A percentile compares a stretch with the other conserved stretches of the same genome.
These are phyloP conservation scores for Staurois parvus DNA, from an alignment of 2,797 vertebrate species.

Conservation along the genomic window DNA sequence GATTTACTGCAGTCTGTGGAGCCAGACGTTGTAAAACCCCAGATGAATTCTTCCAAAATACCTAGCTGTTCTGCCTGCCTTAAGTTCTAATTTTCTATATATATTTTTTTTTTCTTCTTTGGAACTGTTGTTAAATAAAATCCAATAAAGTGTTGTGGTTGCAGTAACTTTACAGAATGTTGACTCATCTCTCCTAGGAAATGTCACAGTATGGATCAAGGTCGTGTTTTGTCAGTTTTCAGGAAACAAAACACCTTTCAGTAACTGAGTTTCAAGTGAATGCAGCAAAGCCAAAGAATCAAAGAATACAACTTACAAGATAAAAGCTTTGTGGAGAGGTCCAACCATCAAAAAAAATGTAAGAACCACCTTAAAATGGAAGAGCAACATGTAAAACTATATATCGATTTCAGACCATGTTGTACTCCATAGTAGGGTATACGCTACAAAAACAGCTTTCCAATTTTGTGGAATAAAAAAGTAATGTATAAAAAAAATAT, in stretches of 20 bases:
- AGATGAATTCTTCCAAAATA: slow-evolving; percentile 78
- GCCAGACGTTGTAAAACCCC: slow-evolving; percentile 88
- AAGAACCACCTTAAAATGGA: not conserved
- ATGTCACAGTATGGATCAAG: not conserved
- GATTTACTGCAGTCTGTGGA: slow-evolving; percentile 85
- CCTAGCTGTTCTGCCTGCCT: slow-evolving; percentile 88
- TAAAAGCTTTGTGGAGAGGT: not conserved
- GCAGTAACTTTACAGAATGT: not conserved
- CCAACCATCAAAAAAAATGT: not conserved
- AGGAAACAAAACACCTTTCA: not conserved
- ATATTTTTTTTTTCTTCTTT: slow-evolving; percentile 38
- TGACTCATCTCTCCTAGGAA: slow-evolving; percentile 21
- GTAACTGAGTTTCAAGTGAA: not conserved
- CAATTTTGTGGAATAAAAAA: too few relatives aligned
- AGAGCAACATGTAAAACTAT: too few relatives aligned
- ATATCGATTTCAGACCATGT: too few relatives aligned
- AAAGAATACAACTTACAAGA: not conserved
- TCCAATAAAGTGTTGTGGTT: slow-evolving; percentile 50
- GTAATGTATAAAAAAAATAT: too few relatives aligned
- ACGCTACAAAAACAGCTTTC: too few relatives aligned
- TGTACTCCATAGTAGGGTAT: too few relatives aligned
- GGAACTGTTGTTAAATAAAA: slow-evolving; percentile 60
- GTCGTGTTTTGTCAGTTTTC: slow-evolving; percentile 12
- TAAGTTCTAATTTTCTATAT: slow-evolving; percentile 74
- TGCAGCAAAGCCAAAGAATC: not conserved